phyloP scores from a whole-genome alignment of 53 echinoderm and acorn worm genomes.

The Pentamera pediparva region DNA sequence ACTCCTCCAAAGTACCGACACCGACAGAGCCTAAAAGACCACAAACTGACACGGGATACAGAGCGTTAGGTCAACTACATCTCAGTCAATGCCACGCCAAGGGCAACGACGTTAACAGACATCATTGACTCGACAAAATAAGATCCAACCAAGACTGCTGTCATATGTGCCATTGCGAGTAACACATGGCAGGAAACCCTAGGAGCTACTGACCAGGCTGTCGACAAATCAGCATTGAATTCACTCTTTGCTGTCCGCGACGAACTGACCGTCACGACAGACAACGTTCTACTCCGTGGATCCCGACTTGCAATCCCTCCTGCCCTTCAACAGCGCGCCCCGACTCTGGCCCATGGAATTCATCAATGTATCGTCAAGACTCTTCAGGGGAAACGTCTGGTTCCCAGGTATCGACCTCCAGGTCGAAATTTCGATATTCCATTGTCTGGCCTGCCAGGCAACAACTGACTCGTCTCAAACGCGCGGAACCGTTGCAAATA shows the following conservation, averaged over 20 bases:
- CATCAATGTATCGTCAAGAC: slow-evolving; percentile 52
- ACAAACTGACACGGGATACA: not conserved
- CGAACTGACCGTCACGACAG: slow-evolving; percentile 11
- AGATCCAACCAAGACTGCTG: not conserved
- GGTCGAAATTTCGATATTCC: too few species aligned
- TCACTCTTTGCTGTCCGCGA: not conserved
- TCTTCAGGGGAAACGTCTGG: slow-evolving; percentile 49
- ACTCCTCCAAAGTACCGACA: too few species aligned
- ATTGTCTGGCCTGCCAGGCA: too few species aligned
- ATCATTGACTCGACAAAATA: not conserved
- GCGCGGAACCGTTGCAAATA: too few species aligned
- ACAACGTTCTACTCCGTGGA: not conserved
- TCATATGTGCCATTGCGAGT: not conserved
- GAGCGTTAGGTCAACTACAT: too few species aligned
- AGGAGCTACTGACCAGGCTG: not conserved
- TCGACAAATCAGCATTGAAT: not conserved
- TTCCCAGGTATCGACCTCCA: slow-evolving; percentile 53
- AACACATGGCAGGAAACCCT: not conserved
- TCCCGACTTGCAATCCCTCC: slow-evolving; percentile 46
- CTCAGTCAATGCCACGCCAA: slow-evolving; percentile 51
- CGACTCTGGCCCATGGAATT: slow-evolving; percentile 34
- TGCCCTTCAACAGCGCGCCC: slow-evolving; percentile 14
- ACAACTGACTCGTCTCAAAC: too few species aligned
- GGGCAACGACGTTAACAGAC: slow-evolving; percentile 18
- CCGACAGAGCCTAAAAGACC: too few species aligned